These are phyloP conservation scores for Oreochromis grahami DNA, from an alignment of 2,797 vertebrate species.

Conservation along the genomic window DNA sequence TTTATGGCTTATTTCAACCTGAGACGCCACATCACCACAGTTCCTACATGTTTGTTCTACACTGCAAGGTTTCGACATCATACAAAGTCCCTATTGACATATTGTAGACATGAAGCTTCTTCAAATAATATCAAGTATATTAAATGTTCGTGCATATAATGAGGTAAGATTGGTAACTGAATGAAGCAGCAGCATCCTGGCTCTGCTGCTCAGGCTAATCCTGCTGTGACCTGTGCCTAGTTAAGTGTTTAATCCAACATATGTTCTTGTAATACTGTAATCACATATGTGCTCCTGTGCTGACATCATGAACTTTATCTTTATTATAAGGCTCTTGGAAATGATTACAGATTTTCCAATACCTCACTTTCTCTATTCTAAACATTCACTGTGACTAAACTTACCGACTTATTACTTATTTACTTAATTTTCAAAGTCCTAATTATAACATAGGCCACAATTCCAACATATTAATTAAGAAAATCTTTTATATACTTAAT, in stretches of 20 bases:
- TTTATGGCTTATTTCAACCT: not conserved
- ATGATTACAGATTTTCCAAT: not conserved
- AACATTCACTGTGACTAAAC: not conserved
- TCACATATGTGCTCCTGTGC: not conserved
- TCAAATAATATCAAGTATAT: not conserved
- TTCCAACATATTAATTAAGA: not conserved
- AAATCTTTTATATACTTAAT: not conserved
- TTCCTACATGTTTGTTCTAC: not conserved
- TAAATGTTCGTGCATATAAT: not conserved
- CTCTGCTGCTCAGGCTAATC: not conserved
- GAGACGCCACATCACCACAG: not conserved
- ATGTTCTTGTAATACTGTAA: not conserved
- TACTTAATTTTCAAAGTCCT: not conserved
- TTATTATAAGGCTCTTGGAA: not conserved
- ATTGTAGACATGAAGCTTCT: not conserved
- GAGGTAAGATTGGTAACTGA: not conserved
- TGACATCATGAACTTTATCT: not conserved
- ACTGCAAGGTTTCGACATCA: not conserved
- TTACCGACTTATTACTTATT: not conserved
- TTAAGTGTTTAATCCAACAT: not conserved
- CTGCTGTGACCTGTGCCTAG: not conserved
- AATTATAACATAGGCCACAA: not conserved
- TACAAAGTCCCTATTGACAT: not conserved
- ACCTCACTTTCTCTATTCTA: not conserved
- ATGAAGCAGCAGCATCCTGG: not conserved